These are phyloP conservation scores for Vireo altiloquus DNA, from an alignment of 2,113 vertebrate genomes.

Conservation along the genomic window DNA sequence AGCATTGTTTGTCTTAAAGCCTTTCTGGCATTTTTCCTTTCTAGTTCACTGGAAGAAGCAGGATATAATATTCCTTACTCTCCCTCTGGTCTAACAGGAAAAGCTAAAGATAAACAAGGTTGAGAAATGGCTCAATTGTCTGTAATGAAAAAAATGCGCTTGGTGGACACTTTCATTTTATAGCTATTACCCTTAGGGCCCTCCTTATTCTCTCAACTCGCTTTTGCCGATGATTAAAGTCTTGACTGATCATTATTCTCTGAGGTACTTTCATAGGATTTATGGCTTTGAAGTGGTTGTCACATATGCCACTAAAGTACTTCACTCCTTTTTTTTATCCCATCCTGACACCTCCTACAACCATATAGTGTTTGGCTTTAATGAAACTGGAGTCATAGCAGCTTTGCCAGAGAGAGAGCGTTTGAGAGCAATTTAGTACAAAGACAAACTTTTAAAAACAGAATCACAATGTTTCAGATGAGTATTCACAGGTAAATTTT, in stretches of 20 bases:
- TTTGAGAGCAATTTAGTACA: not conserved
- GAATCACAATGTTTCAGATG: not conserved
- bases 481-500: not conserved
- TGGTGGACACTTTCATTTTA: constrained; percentile 45
- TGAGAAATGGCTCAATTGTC: constrained; percentile 51
- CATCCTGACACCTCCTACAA: not conserved
- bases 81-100: constrained; percentile 37
- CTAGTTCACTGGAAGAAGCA: not conserved
- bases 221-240: constrained; percentile 68
- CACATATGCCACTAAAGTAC: constrained; percentile 8
- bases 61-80: not conserved
- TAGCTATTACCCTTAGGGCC: constrained; percentile 53
- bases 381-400: constrained; percentile 8
- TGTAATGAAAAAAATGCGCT: constrained; percentile 55
- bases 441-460: not conserved
- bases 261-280: constrained; percentile 47
- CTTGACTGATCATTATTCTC: constrained; percentile 61
- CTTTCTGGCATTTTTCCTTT: not conserved
- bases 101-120: constrained; percentile 53
- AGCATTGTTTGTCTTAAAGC: not conserved
- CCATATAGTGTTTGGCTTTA: not conserved
- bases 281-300: constrained; percentile 58
- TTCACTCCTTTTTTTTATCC: not conserved
- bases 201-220: constrained; percentile 40
- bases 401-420: not conserved